phyloP scores from a whole-genome alignment of 2,888 invertebrate genomes.

The Brachyptera risi region DNA sequence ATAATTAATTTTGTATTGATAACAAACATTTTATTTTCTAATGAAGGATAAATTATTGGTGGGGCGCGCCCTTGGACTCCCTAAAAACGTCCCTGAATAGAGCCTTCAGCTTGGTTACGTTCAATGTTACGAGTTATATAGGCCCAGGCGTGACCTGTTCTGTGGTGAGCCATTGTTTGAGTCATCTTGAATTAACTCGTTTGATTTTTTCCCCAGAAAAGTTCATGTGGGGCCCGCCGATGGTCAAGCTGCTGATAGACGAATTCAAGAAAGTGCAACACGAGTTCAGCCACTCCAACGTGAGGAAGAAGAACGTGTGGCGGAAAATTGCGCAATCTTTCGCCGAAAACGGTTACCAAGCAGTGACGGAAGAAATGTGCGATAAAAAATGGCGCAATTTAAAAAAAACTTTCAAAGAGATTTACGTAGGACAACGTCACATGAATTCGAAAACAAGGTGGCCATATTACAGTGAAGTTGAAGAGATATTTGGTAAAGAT shows the following conservation, averaged over 20 bases:
- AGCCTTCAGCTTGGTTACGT: too few relatives aligned
- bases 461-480: constrained; percentile 31
- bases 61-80: too few relatives aligned
- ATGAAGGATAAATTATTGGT: too few relatives aligned
- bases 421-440: constrained; percentile 29
- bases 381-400: constrained; percentile 32
- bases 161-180: too few relatives aligned
- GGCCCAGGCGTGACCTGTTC: too few relatives aligned
- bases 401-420: constrained; percentile 32
- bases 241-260: constrained; percentile 23
- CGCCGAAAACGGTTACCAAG: constrained; percentile 25
- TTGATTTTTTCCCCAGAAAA: constrained; percentile 11
- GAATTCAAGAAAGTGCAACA: constrained; percentile 27
- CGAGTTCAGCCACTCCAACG: constrained; percentile 25
- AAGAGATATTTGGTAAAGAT: constrained; percentile 30
- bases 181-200: too few relatives aligned
- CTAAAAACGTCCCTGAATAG: too few relatives aligned
- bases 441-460: constrained; percentile 27
- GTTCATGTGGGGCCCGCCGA: constrained; percentile 25
- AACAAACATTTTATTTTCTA: too few relatives aligned
- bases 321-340: constrained; percentile 29
- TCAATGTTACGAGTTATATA: too few relatives aligned
- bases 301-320: constrained; percentile 31
- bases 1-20: too few relatives aligned
- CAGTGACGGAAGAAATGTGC: constrained; percentile 30